Base-by-base conservation (phyloP, 2,797 vertebrate genomes). In the Tenualosa ilisha region DNA sequence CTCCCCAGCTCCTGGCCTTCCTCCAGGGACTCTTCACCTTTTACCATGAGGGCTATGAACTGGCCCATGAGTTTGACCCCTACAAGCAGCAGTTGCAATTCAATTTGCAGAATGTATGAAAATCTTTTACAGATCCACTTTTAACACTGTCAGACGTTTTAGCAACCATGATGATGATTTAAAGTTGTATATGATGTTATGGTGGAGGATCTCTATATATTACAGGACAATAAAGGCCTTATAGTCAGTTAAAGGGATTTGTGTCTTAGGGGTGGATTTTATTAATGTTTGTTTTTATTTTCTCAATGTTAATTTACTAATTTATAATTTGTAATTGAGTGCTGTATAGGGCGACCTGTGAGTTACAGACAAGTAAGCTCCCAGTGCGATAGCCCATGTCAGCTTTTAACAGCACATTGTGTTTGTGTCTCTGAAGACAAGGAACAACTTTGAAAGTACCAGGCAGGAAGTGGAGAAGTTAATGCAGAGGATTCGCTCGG, bases 371-470 rank as follows among this genome's bases (percentile, higher is more conserved):
- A 17, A 31, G 68, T 75, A 43, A 75, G 37, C 13, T 17, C 5
- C 24, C 65, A 56, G 43, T 26, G 56, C 13, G 2, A 11, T 26
- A 53, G 6, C n/a, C 72, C 37, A 13, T 75, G 20, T 75, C 68
- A 75, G 68, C 40, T 20, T 5, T 15, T 75, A 31, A 75, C 13
- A 31, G 5, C 31, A 43, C 26, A 2, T 63, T 72, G 37, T 83
- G 46, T 81, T 37, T 87, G 40, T 84, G 12, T 84, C 84, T 88
- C 7, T 91, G 59, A 91, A 99, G 98, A 98, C 98, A 26, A 96
- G 98, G 46, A 99, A 99, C 94, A 99, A 99, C 93, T 99, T 99
- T 92, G 98, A 99, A 94, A 99, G 98, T 91, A 99, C 98, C 0
- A 97, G 98, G 15, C 97, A 96, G 88, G 98, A 99, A 93, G 97